Conservation (phyloP, 2,797 vertebrate species). For the Botia almorhae region DNA sequence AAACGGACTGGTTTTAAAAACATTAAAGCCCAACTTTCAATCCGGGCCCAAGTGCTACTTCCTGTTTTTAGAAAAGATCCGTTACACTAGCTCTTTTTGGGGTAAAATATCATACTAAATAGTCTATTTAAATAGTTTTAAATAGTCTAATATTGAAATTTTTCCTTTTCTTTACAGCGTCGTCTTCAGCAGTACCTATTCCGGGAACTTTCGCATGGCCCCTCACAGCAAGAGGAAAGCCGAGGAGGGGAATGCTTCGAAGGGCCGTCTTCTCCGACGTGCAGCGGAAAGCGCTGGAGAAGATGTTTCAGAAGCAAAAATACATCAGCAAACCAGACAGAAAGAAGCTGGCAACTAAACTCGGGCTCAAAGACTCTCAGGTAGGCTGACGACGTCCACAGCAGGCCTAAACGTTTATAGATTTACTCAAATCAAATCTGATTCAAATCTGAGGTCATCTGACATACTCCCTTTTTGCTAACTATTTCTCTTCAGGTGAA, state of each 20-base stretch:
- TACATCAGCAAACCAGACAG: slow-evolving; percentile 99
- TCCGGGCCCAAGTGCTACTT: slow-evolving; percentile 4
- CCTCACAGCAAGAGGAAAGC: slow-evolving; percentile 88
- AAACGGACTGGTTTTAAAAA: slow-evolving; percentile 70
- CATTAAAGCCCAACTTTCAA: slow-evolving; percentile 41
- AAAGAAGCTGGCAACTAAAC: slow-evolving; percentile 91
- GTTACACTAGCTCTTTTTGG: slow-evolving; percentile 48
- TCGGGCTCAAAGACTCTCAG: slow-evolving; percentile 97
- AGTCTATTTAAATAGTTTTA: neutral
- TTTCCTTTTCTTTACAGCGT: slow-evolving; percentile 63
- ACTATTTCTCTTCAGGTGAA: slow-evolving; percentile 83
- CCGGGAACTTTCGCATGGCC: slow-evolving; percentile 97
- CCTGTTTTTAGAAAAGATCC: slow-evolving; percentile 21
- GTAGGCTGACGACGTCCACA: slow-evolving; percentile 66
- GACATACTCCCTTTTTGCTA: neutral
- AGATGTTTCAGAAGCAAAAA: slow-evolving; percentile 98
- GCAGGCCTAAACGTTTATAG: neutral
- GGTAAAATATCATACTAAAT: neutral
- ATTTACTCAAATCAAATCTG: neutral
- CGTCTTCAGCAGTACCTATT: slow-evolving; percentile 88
- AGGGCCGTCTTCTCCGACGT: slow-evolving; percentile 96
- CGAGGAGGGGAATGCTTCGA: slow-evolving; percentile 93
- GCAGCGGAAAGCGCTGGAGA: slow-evolving; percentile 94
- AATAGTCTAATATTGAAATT: neutral
- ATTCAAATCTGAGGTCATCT: neutral